These are phyloP conservation scores for Chitala chitala DNA, from an alignment of 2,113 vertebrate species.

Conservation along the genomic window DNA sequence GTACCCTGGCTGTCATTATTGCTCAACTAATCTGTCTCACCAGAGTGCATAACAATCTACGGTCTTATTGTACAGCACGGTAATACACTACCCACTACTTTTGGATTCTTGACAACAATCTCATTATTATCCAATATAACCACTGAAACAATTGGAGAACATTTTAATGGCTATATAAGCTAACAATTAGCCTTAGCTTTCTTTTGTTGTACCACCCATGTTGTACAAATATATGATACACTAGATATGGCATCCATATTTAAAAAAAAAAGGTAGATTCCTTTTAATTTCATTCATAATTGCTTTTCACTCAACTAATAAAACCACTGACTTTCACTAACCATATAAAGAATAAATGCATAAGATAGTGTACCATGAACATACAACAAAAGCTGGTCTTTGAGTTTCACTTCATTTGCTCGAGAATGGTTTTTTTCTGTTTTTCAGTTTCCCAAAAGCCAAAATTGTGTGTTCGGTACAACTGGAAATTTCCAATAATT, in stretches of 20 bases:
- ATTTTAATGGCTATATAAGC: neutral
- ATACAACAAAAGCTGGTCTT: neutral
- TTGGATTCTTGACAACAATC: neutral
- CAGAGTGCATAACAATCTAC: too few relatives aligned
- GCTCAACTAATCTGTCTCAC: too few relatives aligned
- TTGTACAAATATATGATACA: too few relatives aligned
- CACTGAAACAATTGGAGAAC: neutral
- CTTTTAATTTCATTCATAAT: neutral
- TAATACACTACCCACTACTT: too few relatives aligned
- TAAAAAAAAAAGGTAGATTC: neutral
- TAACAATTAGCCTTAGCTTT: too few relatives aligned
- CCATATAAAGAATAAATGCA: neutral
- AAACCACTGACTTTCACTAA: neutral
- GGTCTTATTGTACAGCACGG: too few relatives aligned
- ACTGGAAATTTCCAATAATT: neutral
- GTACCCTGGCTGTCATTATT: neutral
- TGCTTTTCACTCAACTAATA: neutral
- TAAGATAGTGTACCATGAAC: neutral
- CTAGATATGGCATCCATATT: too few relatives aligned
- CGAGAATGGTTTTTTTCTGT: neutral
- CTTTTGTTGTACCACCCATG: too few relatives aligned
- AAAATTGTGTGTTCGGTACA: neutral
- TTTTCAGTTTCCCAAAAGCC: neutral
- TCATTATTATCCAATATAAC: too few relatives aligned
- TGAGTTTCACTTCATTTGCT: neutral